Evolutionary conservation across 2,797 vertebrate genomes (phyloP), one percentile per base, ranked within the genome.

Genomic region (Crypturellus tataupa): DNA sequence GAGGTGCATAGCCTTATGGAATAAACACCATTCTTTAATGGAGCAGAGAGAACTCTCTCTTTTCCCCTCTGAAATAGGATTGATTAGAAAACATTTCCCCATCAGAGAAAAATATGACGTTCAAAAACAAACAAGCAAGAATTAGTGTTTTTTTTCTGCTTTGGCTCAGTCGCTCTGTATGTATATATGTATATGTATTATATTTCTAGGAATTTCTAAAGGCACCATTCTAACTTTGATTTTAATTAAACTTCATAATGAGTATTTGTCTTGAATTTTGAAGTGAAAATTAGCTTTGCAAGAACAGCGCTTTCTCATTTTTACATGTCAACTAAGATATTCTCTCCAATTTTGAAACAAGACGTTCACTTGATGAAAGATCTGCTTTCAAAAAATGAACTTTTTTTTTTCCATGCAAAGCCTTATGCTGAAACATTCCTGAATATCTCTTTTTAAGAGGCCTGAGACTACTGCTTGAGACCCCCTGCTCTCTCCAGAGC

Each of bases 251-350:
- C 85, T 81, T 85, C 20, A 4, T 88, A 89, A 77, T 85, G 58
- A 88, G 78, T 59, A 75, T 63, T 90, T 90, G 91, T 80, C 77
- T 84, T 56, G 59, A 78, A 70, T 88, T 72, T 85, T 88, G 77
- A 76, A 86, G 42, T 39, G 77, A 59, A 69, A 86, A 65, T 59
- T 90, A 67, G 42, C 80, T 96, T 93, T 94, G 87, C 94, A 91
- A 94, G 93, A 90, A 64, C 91, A 94, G 93, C n/a, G 53, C 20
- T 88, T 95, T 91, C 90, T 67, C 83, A 31, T 95, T 94, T 91
- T 80, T 63, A 18, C 21, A 0, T 78, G 79, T 91, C 94, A 96
- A 93, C 95, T 94, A 92, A 94, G 84, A 68, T 78, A 44, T 76
- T 25, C 80, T 71, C 85, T 51, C 55, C 70, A 86, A 15, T 63